Conservation (phyloP, 2,888 invertebrate species). For the Meandrusa payeni region DNA sequence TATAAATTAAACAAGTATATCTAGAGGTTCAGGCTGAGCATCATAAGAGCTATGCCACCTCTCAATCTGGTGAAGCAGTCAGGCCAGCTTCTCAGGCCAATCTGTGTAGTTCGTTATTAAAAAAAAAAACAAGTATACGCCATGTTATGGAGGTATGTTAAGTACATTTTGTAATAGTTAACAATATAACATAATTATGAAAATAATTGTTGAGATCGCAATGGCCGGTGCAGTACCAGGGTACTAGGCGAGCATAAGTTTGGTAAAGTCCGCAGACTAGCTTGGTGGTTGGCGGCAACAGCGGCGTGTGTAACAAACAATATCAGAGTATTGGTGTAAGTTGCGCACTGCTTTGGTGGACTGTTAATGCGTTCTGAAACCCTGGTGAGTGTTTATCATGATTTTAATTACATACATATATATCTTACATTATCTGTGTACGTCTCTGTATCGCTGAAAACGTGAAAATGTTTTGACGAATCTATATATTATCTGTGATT, state of each 20-base stretch:
- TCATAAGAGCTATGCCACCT: too few relatives aligned
- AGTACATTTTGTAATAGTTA: too few relatives aligned
- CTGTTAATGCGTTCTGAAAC: slow-evolving; percentile 75
- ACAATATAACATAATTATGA: too few relatives aligned
- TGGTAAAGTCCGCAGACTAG: slow-evolving; percentile 74
- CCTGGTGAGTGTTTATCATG: slow-evolving; percentile 78
- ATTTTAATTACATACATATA: slow-evolving; percentile 55
- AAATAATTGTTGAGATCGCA: slow-evolving; percentile 62
- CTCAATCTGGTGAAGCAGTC: too few relatives aligned
- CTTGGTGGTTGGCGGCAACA: slow-evolving; percentile 74
- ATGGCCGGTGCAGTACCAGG: slow-evolving; percentile 59
- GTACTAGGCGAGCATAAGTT: slow-evolving; percentile 74
- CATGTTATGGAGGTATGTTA: too few relatives aligned
- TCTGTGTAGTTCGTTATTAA: too few relatives aligned
- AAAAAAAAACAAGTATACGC: too few relatives aligned
- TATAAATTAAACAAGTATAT: too few relatives aligned
- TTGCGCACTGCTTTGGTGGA: slow-evolving; percentile 79
- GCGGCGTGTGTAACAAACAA: slow-evolving; percentile 67
- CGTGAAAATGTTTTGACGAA: slow-evolving; percentile 21
- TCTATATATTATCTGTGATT: slow-evolving; percentile 8
- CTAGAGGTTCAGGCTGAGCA: too few relatives aligned
- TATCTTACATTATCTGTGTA: slow-evolving; percentile 30
- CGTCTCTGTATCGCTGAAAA: slow-evolving; percentile 23
- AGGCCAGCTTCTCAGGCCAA: too few relatives aligned
- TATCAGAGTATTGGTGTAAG: slow-evolving; percentile 67